These are phyloP conservation scores for Muntiacus muntjak DNA, from an alignment of 2,113 vertebrate genomes.

Conservation along the genomic window DNA sequence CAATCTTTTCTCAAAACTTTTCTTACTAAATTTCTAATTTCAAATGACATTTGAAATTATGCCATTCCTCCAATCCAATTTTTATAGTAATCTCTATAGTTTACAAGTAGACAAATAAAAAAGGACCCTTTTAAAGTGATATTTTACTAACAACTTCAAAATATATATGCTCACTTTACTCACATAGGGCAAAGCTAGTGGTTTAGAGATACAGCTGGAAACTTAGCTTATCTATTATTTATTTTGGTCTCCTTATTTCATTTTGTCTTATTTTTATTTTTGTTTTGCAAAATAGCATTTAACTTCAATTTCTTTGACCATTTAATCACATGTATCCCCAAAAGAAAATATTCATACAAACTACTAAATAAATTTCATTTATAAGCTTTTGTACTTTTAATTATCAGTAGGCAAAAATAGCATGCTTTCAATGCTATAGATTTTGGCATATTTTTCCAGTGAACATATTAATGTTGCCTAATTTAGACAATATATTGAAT, in stretches of 20 bases:
- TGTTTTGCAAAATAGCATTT: neutral
- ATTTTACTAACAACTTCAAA: neutral
- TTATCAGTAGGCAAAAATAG: neutral
- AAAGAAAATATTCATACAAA: neutral
- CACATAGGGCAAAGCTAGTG: neutral
- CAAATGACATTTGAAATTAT: neutral
- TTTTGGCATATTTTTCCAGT: neutral
- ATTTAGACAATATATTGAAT: neutral
- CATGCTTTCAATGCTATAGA: neutral
- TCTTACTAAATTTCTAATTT: conserved; percentile 13
- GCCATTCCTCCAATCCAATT: neutral
- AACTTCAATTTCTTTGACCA: neutral
- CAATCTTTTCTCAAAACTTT: neutral
- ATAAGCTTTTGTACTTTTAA: neutral
- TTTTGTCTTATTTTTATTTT: neutral
- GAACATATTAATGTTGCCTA: neutral
- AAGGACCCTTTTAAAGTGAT: neutral
- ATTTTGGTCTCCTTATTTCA: neutral
- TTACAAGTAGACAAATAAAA: neutral
- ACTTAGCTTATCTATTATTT: neutral
- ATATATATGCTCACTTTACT: neutral
- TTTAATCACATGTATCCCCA: neutral
- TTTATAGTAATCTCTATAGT: neutral
- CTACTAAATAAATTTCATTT: conserved; percentile 17
- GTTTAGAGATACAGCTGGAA: neutral